Percentiles rank a stretch among this genome's conserved stretches.
phyloP scores from a whole-genome alignment of 2,113 vertebrate genomes.

The Leptosomus discolor region DNA sequence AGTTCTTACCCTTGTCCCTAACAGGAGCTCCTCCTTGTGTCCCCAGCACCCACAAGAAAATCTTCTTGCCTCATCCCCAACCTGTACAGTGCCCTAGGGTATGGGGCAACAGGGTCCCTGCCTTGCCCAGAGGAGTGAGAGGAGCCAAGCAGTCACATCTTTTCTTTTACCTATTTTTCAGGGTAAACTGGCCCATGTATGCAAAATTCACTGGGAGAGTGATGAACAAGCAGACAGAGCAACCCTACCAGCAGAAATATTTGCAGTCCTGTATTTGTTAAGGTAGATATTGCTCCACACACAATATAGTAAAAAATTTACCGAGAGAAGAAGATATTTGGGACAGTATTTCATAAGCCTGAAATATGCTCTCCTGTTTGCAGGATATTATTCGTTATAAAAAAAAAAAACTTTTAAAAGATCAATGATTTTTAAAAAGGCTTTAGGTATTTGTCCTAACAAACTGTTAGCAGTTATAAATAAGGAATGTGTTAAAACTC shows the following conservation, averaged over 20 bases:
- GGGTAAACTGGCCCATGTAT: neutral
- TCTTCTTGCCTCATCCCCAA: neutral
- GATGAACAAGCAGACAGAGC: neutral
- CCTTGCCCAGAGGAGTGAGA: neutral
- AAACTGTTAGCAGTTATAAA: conserved; percentile 62
- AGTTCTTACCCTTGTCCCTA: neutral
- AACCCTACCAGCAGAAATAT: neutral
- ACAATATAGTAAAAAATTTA: neutral
- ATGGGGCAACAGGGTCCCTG: neutral
- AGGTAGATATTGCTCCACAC: neutral
- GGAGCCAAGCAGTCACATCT: neutral
- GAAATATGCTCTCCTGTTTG: neutral
- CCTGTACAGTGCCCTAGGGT: fast-evolving
- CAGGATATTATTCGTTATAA: neutral
- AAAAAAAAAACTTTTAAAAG: neutral
- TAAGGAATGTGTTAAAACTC: conserved; percentile 59
- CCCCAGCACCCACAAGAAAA: neutral
- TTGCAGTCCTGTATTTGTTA: neutral
- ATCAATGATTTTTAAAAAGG: conserved; percentile 47
- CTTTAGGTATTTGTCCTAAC: conserved; percentile 62
- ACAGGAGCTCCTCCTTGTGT: neutral
- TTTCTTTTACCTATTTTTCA: neutral
- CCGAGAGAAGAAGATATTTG: neutral
- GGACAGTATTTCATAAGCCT: neutral
- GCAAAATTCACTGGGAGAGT: neutral